phyloP scores from a whole-genome alignment of 2,888 invertebrate species.

The Charanyca ferruginea region DNA sequence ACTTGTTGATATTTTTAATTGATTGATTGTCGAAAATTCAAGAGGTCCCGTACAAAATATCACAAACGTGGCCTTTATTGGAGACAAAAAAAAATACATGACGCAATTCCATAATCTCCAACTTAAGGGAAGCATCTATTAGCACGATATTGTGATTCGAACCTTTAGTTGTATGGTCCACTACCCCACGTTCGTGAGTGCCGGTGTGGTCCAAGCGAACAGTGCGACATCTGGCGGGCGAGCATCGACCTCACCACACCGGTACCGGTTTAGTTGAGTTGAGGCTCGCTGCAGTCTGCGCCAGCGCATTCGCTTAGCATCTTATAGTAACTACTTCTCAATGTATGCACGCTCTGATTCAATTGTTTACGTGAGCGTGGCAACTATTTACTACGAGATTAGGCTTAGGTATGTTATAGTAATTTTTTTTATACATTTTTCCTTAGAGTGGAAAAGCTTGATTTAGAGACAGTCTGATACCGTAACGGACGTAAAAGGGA shows the following conservation, averaged over 20 bases:
- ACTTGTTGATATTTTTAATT: too few relatives aligned
- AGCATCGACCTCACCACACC: conserved; percentile 73
- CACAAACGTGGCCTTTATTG: neutral
- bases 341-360: conserved; percentile 72
- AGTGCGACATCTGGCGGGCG: conserved; percentile 78
- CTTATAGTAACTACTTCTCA: conserved; percentile 55
- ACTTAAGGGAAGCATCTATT: conserved; percentile 51
- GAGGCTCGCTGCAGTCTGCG: conserved; percentile 69
- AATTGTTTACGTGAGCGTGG: conserved; percentile 72
- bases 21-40: too few relatives aligned
- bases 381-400: conserved; percentile 61
- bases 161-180: conserved; percentile 15
- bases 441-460: neutral
- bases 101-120: conserved; percentile 5
- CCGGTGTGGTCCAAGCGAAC: conserved; percentile 63
- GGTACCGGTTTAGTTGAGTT: conserved; percentile 54
- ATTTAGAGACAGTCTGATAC: neutral
- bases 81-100: too few relatives aligned
- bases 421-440: neutral
- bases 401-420: conserved; percentile 16
- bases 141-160: conserved; percentile 53
- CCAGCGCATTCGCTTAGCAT: conserved; percentile 64
- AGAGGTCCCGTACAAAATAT: neutral
- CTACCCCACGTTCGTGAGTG: conserved; percentile 39
- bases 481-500: too few relatives aligned